phyloP scores from a whole-genome alignment of 2,888 invertebrate species.

The Dorcus parallelipipedus region DNA sequence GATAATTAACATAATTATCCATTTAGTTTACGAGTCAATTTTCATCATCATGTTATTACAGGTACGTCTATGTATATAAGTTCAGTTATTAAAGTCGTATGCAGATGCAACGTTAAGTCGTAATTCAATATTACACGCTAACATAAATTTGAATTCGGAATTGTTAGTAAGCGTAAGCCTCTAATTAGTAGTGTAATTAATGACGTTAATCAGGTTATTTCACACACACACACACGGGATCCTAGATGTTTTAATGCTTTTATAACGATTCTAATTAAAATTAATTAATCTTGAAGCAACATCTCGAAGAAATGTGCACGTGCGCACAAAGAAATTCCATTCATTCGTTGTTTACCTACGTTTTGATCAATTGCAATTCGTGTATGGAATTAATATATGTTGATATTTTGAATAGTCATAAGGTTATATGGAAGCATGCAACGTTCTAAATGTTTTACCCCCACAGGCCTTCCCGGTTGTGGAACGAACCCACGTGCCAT shows the following conservation, averaged over 20 bases:
- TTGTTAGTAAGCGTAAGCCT: constrained; percentile 21
- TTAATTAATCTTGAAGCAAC: constrained; percentile 8
- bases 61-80: constrained; percentile 8
- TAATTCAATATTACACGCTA: constrained; percentile 23
- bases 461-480: constrained; percentile 3
- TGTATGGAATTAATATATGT: constrained; percentile 16
- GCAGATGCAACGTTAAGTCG: constrained; percentile 17
- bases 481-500: constrained; percentile 26
- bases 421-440: constrained; percentile 15
- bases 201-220: constrained; percentile 24
- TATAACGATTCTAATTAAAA: constrained; percentile 5
- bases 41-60: no score
- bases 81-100: constrained; percentile 20
- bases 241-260: constrained; percentile 10
- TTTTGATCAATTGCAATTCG: background rate
- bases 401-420: constrained; percentile 19
- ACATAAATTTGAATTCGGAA: constrained; percentile 20
- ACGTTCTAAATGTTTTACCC: constrained; percentile 16
- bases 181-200: constrained; percentile 29
- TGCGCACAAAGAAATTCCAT: background rate
- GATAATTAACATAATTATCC: no score
- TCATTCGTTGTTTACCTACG: background rate
- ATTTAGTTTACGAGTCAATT: no score
- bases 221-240: background rate
- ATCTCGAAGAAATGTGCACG: background rate